A percentile compares a stretch with the other conserved stretches of the same genome.
These are phyloP conservation scores for Temnothorax longispinosus DNA, from an alignment of 1,140 invertebrate genomes.

Conservation along the genomic window DNA sequence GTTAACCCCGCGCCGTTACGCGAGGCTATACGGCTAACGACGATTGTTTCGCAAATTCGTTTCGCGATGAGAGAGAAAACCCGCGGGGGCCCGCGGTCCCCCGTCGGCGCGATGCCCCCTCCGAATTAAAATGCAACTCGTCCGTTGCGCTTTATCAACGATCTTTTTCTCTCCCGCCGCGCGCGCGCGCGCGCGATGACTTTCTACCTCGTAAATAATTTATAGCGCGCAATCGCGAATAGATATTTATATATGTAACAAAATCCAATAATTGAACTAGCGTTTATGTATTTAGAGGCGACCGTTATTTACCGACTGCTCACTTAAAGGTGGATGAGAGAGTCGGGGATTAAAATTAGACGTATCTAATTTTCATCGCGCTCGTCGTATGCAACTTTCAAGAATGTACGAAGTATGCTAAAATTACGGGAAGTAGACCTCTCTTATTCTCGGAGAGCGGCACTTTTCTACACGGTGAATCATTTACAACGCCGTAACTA, in stretches of 20 bases:
- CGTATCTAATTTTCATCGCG: background rate
- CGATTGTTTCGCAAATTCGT: slow-evolving; percentile 42
- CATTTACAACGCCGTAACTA: background rate
- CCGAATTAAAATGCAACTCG: background rate
- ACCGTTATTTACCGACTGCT: background rate
- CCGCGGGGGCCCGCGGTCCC: background rate
- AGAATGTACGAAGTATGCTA: background rate
- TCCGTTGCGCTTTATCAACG: background rate
- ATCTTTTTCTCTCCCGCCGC: background rate
- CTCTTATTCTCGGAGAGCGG: background rate
- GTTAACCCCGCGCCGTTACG: slow-evolving; percentile 24
- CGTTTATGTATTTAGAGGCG: background rate
- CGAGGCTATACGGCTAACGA: slow-evolving; percentile 16
- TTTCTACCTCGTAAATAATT: slow-evolving; percentile 14
- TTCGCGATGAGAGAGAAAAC: slow-evolving; percentile 20
- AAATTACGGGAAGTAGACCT: background rate
- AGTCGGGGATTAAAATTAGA: background rate
- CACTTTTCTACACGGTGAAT: background rate
- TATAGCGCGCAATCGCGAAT: background rate
- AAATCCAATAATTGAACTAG: background rate
- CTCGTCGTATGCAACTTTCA: background rate
- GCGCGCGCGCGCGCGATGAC: background rate
- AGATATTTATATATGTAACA: slow-evolving; percentile 8
- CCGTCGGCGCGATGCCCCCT: background rate
- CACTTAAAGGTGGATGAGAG: background rate